phyloP scores from a whole-genome alignment of 1,140 invertebrate species.

The Caenorhabditis latens region DNA sequence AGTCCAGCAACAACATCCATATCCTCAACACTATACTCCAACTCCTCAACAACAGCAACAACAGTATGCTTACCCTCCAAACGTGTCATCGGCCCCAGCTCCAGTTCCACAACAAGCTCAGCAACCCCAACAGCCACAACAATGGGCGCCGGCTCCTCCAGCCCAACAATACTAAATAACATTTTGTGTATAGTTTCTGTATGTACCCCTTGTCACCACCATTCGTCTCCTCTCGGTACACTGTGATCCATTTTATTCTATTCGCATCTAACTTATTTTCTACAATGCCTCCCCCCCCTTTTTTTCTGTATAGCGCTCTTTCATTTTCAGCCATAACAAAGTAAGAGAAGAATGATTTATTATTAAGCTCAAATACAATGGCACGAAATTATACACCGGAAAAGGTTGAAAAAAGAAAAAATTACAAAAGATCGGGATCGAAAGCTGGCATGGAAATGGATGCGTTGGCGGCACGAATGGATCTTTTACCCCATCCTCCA shows the following conservation, averaged over 20 bases:
- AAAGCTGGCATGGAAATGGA: constrained; percentile 34
- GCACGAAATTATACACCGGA: not conserved
- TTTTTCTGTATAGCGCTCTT: constrained; percentile 42
- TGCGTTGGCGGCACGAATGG: constrained; percentile 31
- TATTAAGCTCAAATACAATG: not conserved
- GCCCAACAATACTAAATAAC: constrained; percentile 25
- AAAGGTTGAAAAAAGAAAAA: not conserved
- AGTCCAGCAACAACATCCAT: constrained; percentile 51
- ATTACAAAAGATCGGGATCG: constrained; percentile 35
- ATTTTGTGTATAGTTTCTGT: not conserved
- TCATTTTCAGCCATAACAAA: not conserved
- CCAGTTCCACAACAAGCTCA: not conserved
- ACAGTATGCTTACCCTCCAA: constrained; percentile 13
- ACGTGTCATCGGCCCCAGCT: not conserved
- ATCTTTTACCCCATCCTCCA: constrained; percentile 27
- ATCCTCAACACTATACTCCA: constrained; percentile 13
- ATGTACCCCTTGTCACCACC: not conserved
- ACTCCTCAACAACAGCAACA: constrained; percentile 4
- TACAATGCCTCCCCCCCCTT: not conserved
- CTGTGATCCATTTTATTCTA: constrained; percentile 27
- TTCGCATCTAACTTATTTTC: not conserved
- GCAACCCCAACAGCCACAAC: constrained; percentile 33
- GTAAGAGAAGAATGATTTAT: constrained; percentile 14
- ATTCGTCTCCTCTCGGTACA: not conserved
- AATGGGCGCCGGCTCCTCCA: not conserved